Conservation (phyloP, 2,797 vertebrate species). For the Cercopithecus diana region DNA sequence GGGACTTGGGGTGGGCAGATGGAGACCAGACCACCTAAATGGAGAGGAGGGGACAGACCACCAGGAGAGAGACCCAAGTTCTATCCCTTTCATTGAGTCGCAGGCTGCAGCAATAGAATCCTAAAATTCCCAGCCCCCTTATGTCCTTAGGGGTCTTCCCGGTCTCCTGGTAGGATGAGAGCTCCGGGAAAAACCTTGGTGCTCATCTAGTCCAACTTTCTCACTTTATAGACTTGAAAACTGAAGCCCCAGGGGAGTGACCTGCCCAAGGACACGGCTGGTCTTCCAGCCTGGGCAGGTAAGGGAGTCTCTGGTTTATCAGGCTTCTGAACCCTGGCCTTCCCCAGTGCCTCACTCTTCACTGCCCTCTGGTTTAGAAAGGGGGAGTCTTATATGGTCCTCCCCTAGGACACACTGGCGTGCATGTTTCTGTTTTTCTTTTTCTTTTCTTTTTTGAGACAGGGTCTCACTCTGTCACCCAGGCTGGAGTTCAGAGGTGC, state of each 20-base stretch:
- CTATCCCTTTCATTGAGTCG: background rate
- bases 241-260: background rate
- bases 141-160: background rate
- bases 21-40: constrained; percentile 76
- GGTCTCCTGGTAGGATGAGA: background rate
- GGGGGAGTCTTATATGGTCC: background rate
- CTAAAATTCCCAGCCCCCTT: background rate
- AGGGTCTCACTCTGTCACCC: background rate
- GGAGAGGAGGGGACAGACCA: constrained; percentile 60
- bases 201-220: background rate
- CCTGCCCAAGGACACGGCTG: background rate
- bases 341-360: background rate
- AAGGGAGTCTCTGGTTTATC: background rate
- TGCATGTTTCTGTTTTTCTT: background rate
- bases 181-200: background rate
- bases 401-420: background rate
- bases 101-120: background rate
- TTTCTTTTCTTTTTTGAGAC: background rate
- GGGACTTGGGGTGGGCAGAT: constrained; percentile 69
- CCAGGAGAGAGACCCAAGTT: constrained; percentile 25
- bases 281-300: background rate
- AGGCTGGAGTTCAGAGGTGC: background rate
- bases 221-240: background rate
- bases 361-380: background rate
- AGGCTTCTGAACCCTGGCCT: background rate